Conservation (phyloP, 30 jellyfish, hydroid and myxozoan genomes). For the Hydra vulgaris region DNA sequence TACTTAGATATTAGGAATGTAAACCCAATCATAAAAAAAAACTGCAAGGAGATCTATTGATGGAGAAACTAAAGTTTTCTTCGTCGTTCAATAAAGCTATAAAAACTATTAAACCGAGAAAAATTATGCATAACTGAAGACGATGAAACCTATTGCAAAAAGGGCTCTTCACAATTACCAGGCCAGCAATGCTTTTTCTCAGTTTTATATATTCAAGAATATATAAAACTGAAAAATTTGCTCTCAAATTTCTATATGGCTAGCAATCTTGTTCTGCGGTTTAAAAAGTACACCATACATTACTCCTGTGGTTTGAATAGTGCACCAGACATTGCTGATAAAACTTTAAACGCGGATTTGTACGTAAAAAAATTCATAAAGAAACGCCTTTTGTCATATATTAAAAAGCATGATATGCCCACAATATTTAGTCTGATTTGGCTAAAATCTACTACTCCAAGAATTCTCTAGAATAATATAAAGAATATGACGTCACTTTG, state of each 20-base stretch:
- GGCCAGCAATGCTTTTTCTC: background rate
- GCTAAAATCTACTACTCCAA: background rate
- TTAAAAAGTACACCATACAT: too few species aligned
- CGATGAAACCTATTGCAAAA: background rate
- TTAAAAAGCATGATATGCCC: background rate
- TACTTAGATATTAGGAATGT: background rate
- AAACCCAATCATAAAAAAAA: background rate
- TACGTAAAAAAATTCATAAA: background rate
- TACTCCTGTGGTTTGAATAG: too few species aligned
- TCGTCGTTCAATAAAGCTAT: background rate
- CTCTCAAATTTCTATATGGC: background rate
- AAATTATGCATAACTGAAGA: background rate
- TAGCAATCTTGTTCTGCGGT: too few species aligned
- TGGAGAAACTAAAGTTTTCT: background rate
- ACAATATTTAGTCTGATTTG: background rate
- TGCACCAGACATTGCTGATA: too few species aligned
- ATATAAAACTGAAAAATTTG: background rate
- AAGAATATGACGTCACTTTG: background rate
- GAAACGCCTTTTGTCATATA: background rate
- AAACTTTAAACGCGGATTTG: too few species aligned
- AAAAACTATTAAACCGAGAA: background rate
- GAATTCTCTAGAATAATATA: background rate
- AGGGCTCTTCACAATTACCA: background rate
- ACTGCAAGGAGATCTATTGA: background rate
- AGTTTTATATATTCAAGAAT: background rate